Conservation (phyloP, 2,797 vertebrate species). For the Dryobates pubescens region DNA sequence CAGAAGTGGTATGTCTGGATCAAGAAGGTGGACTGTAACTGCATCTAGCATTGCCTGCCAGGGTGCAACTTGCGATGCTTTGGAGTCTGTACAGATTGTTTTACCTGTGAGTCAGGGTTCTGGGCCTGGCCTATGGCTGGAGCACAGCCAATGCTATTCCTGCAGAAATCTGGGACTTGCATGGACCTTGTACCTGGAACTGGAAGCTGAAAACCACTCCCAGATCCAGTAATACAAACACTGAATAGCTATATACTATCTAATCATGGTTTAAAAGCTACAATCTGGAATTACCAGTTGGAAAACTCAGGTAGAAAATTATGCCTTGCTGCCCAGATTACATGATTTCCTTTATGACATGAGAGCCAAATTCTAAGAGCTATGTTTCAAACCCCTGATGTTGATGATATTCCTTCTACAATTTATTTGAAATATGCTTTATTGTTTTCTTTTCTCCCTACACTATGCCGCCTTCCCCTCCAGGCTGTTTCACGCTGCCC, state of each 20-base stretch:
- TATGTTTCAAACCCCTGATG: not conserved
- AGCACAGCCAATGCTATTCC: not conserved
- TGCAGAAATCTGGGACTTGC: not conserved
- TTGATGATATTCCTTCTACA: not conserved
- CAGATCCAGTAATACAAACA: not conserved
- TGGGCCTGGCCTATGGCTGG: fast-evolving
- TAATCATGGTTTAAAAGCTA: not conserved
- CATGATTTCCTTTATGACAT: not conserved
- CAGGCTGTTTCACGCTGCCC: not conserved
- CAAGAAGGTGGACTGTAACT: not conserved
- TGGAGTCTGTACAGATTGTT: not conserved
- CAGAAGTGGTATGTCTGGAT: not conserved
- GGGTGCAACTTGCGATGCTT: not conserved
- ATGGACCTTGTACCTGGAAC: not conserved
- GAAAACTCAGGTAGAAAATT: not conserved
- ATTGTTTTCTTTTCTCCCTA: not conserved
- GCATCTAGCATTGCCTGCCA: not conserved
- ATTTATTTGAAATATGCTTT: not conserved
- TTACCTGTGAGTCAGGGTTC: no score
- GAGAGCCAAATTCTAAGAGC: not conserved
- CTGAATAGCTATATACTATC: no score
- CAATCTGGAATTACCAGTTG: not conserved
- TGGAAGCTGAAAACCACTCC: not conserved
- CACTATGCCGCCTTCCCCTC: fast-evolving
- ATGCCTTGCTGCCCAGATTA: not conserved